phyloP scores from a whole-genome alignment of 1,140 invertebrate species.

The Drosophila athabasca region DNA sequence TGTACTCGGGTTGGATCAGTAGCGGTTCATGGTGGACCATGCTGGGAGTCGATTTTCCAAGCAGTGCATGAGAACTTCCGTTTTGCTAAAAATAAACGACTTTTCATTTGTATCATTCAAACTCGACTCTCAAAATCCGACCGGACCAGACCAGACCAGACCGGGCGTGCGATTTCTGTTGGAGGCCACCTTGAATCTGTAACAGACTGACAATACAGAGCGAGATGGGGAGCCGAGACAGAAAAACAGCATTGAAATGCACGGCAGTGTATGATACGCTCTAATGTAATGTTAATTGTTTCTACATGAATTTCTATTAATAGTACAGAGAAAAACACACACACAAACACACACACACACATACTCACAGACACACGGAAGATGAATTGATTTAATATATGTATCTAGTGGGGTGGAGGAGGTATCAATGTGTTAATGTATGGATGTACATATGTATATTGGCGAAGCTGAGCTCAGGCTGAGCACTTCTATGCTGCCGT shows the following conservation, averaged over 20 bases:
- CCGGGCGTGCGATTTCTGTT: not conserved
- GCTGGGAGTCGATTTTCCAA: not conserved
- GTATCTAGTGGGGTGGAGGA: slow-evolving; percentile 4
- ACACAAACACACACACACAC: slow-evolving; percentile 23
- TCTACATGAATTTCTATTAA: slow-evolving; percentile 61
- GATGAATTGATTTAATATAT: slow-evolving; percentile 55
- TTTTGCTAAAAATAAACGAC: slow-evolving; percentile 34
- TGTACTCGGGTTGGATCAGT: no score
- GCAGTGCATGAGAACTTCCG: slow-evolving; percentile 28
- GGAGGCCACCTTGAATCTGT: slow-evolving; percentile 67
- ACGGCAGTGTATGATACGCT: slow-evolving; percentile 16
- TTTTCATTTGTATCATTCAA: slow-evolving; percentile 35
- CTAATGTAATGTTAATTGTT: slow-evolving; percentile 66
- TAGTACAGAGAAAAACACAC: slow-evolving; percentile 27
- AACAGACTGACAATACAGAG: slow-evolving; percentile 46
- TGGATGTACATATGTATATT: no score
- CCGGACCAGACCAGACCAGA: not conserved
- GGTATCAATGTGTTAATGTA: not conserved
- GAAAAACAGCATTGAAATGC: slow-evolving; percentile 50
- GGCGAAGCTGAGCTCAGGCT: not conserved
- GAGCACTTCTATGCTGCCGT: slow-evolving; percentile 9
- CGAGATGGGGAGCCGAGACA: slow-evolving; percentile 4
- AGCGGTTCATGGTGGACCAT: slow-evolving; percentile 3
- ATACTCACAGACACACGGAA: slow-evolving; percentile 49
- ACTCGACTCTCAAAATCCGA: no score